Percentiles rank a stretch among this genome's conserved stretches.
phyloP scores from a whole-genome alignment of 2,888 invertebrate species.

The Anagyrus pseudococci region DNA sequence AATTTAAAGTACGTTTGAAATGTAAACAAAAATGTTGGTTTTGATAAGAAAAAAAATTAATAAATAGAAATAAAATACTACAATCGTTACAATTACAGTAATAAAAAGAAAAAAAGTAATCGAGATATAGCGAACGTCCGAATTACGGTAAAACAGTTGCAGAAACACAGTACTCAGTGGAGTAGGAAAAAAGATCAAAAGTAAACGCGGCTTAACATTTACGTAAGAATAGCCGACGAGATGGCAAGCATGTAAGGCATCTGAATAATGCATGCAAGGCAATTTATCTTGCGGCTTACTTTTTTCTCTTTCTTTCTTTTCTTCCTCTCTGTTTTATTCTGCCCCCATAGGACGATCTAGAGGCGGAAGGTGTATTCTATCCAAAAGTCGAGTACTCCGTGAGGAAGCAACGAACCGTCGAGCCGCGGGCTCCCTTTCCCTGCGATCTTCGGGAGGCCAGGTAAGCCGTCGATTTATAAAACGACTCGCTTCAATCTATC shows the following conservation, averaged over 20 bases:
- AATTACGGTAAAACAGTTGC: no score
- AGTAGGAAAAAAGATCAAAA: background rate
- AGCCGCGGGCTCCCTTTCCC: constrained; percentile 54
- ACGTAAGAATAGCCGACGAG: background rate
- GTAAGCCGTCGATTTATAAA: constrained; percentile 44
- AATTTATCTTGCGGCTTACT: background rate
- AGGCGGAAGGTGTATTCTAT: constrained; percentile 45
- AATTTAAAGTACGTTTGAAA: no score
- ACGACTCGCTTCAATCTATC: no score
- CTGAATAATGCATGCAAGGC: background rate
- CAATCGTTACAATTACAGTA: no score
- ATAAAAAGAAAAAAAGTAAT: no score
- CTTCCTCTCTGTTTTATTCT: constrained; percentile 21
- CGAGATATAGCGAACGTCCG: no score
- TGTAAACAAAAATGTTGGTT: no score
- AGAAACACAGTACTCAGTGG: no score
- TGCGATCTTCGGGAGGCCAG: constrained; percentile 57
- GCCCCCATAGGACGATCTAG: constrained; percentile 45
- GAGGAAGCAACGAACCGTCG: constrained; percentile 53
- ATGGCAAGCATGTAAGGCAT: background rate
- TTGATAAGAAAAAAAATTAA: no score
- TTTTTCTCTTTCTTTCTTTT: background rate
- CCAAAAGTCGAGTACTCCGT: constrained; percentile 45
- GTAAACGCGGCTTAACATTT: no score
- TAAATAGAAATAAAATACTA: no score